Percentiles rank a stretch among this genome's conserved stretches.
Evolutionary conservation across 2,888 invertebrate species (phyloP).

Genomic region (Sympetrum striolatum): DNA sequence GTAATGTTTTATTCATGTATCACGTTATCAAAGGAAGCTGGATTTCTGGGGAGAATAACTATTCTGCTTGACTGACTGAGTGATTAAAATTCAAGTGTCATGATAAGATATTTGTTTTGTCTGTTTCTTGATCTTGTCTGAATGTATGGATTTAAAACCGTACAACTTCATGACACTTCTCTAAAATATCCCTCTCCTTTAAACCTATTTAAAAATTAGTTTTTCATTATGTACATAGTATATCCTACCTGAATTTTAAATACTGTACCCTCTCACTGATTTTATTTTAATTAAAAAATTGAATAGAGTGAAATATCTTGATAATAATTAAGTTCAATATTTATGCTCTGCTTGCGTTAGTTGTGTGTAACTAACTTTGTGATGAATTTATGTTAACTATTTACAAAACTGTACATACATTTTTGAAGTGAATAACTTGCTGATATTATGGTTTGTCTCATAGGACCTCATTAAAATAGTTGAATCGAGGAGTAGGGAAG

Average conservation of each 20-base stretch:
- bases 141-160: not conserved
- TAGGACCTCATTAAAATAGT: constrained; percentile 80
- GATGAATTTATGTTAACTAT: not conserved
- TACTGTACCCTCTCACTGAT: not conserved
- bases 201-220: not conserved
- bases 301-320: too few relatives aligned
- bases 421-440: not conserved
- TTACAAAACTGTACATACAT: not conserved
- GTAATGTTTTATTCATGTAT: constrained; percentile 60
- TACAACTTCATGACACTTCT: not conserved
- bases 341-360: not conserved
- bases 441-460: constrained; percentile 55
- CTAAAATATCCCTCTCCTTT: not conserved
- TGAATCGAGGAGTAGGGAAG: constrained; percentile 74
- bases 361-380: not conserved
- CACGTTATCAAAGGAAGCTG: not conserved
- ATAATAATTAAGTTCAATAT: not conserved
- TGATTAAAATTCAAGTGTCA: not conserved
- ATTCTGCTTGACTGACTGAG: not conserved
- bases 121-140: not conserved
- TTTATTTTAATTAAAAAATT: not conserved
- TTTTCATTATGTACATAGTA: not conserved
- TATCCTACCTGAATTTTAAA: not conserved
- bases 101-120: not conserved
- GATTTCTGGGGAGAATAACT: constrained; percentile 42